phyloP scores from a whole-genome alignment of 2,797 vertebrate species.

The Gallinago solitaria region DNA sequence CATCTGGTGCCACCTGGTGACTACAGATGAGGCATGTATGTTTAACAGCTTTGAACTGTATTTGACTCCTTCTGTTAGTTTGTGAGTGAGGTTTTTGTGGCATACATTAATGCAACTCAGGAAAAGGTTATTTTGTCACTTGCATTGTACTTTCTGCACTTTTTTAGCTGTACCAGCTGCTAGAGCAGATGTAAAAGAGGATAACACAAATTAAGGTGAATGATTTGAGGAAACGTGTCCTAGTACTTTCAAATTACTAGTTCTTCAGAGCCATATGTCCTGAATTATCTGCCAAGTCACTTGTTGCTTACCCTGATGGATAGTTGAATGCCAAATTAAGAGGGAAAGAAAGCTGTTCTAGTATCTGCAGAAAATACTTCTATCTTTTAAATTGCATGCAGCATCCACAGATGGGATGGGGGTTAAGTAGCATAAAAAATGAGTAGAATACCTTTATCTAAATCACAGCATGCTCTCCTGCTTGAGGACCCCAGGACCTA shows the following conservation, averaged over 20 bases:
- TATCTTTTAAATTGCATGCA: not conserved
- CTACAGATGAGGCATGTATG: not conserved
- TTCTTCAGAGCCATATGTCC: constrained; percentile 43
- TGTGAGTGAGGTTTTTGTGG: not conserved
- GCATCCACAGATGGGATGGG: not conserved
- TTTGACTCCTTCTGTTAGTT: not conserved
- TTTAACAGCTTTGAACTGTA: not conserved
- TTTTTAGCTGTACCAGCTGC: not conserved
- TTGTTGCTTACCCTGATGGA: constrained; percentile 17
- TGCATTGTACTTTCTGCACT: not conserved
- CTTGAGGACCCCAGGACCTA: not conserved
- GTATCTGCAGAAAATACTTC: not conserved
- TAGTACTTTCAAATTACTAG: constrained; percentile 26
- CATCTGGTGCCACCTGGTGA: constrained; percentile 27
- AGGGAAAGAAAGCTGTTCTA: not conserved
- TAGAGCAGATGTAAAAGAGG: not conserved
- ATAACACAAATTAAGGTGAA: constrained; percentile 17
- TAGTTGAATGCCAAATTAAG: not conserved
- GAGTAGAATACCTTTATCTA: not conserved
- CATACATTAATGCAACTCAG: not conserved
- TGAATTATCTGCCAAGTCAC: constrained; percentile 27
- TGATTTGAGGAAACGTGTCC: not conserved
- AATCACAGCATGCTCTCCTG: not conserved
- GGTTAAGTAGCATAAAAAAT: not conserved
- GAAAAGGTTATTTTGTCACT: not conserved